Conservation (phyloP, 1,140 invertebrate genomes). For the Drosophila yakuba region DNA sequence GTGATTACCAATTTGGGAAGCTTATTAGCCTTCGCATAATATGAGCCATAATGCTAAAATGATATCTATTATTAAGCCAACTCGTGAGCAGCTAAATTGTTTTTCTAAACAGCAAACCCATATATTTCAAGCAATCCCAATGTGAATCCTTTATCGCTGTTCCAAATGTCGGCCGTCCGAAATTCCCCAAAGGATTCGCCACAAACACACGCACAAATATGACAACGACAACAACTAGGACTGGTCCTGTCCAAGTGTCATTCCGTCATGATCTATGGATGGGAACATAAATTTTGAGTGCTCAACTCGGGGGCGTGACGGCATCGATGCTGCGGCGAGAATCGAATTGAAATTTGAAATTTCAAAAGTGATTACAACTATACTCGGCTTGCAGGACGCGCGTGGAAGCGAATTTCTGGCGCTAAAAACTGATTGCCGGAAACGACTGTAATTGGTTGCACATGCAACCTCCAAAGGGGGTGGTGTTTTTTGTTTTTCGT, state of each 20-base stretch:
- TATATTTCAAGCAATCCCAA: constrained; percentile 4
- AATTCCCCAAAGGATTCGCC: constrained; percentile 1
- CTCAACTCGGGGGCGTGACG: constrained; percentile 37
- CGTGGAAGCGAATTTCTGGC: constrained; percentile 28
- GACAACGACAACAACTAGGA: constrained; percentile 31
- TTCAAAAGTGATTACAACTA: constrained; percentile 74
- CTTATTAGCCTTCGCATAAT: neutral
- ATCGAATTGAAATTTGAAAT: constrained; percentile 71
- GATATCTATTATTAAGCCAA: neutral
- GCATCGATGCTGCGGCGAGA: constrained; percentile 58
- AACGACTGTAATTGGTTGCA: constrained; percentile 74
- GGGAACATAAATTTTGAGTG: constrained; percentile 74
- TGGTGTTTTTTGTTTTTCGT: neutral
- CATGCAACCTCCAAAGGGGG: constrained; percentile 28
- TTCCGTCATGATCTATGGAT: constrained; percentile 69
- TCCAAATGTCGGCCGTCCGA: neutral
- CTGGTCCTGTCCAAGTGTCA: constrained; percentile 51
- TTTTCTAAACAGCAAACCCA: neutral
- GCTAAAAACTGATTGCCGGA: constrained; percentile 80
- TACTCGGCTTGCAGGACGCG: constrained; percentile 29
- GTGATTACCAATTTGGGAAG: too few relatives aligned
- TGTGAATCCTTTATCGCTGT: constrained; percentile 12
- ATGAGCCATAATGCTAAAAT: neutral
- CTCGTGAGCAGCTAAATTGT: neutral
- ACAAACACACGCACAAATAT: constrained; percentile 17